phyloP scores from a whole-genome alignment of 2,888 invertebrate genomes.

The Drosophila atroscutellata region DNA sequence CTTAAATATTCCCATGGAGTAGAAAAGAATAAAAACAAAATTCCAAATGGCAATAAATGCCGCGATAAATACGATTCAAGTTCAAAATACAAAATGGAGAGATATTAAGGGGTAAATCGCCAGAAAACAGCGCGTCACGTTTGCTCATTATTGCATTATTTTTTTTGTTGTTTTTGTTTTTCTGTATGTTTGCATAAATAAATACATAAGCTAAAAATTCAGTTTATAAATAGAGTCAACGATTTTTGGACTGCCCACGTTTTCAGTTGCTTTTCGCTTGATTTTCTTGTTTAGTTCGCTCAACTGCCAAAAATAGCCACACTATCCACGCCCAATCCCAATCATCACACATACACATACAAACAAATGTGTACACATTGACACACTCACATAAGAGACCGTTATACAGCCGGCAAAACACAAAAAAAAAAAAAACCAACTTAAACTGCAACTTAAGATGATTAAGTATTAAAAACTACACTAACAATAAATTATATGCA shows the following conservation, averaged over 20 bases:
- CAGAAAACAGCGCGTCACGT: conserved; percentile 62
- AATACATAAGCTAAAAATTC: conserved; percentile 56
- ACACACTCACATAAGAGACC: conserved; percentile 15
- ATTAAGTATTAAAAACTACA: conserved; percentile 41
- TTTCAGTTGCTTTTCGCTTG: conserved; percentile 51
- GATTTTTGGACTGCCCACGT: conserved; percentile 68
- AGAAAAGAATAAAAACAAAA: conserved; percentile 13
- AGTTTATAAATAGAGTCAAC: conserved; percentile 60
- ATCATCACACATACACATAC: conserved; percentile 25
- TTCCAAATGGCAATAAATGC: conserved; percentile 23
- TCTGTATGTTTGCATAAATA: conserved; percentile 55
- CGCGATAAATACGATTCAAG: conserved; percentile 62
- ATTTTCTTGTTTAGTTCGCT: conserved; percentile 57
- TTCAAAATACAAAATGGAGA: conserved; percentile 41
- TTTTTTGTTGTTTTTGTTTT: conserved; percentile 33
- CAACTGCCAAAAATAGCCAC: conserved; percentile 65
- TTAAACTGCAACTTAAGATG: conserved; percentile 48
- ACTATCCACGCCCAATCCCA: conserved; percentile 57
- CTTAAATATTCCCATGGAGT: neutral
- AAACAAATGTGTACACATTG: conserved; percentile 15
- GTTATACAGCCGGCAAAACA: conserved; percentile 27
- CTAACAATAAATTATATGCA: conserved; percentile 47
- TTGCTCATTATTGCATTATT: conserved; percentile 67
- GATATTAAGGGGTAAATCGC: conserved; percentile 16
- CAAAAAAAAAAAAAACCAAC: conserved; percentile 22